Percentiles rank a stretch among this genome's conserved stretches.
phyloP scores from a whole-genome alignment of 1,140 invertebrate species.

The Maniola jurtina region DNA sequence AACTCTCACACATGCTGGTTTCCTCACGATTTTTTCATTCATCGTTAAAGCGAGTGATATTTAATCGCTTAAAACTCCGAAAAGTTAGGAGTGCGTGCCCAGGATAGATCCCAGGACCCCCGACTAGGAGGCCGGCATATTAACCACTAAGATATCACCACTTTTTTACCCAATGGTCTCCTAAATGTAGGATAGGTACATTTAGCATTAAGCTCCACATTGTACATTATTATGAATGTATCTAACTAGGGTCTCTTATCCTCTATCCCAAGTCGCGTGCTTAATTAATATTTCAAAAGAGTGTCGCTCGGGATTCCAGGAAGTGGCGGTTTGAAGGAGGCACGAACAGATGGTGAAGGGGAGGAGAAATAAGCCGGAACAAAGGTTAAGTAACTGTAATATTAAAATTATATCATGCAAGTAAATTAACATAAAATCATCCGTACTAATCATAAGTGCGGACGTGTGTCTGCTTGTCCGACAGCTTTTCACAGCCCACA shows the following conservation, averaged over 20 bases:
- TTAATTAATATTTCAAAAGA: slow-evolving; percentile 3
- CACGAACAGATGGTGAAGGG: slow-evolving; percentile 2
- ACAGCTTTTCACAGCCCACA: too few relatives aligned
- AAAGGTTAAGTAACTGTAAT: neutral
- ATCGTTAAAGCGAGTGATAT: too few relatives aligned
- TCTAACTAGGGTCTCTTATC: slow-evolving; percentile 1
- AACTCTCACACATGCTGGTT: too few relatives aligned
- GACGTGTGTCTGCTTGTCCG: too few relatives aligned
- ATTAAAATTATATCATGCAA: neutral
- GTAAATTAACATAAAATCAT: neutral
- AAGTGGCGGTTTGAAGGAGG: neutral
- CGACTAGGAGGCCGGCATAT: too few relatives aligned
- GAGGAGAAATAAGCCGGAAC: neutral
- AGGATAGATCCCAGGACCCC: too few relatives aligned
- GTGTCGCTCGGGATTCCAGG: neutral
- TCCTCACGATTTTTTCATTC: too few relatives aligned
- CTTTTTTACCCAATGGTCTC: too few relatives aligned
- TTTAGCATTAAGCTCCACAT: neutral
- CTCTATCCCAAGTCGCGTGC: neutral
- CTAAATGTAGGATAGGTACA: neutral
- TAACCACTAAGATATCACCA: too few relatives aligned
- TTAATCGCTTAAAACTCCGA: too few relatives aligned
- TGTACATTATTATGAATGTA: neutral
- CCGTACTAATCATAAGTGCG: neutral
- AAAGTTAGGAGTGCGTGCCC: too few relatives aligned